Base-by-base conservation (phyloP, 2,888 invertebrate species). In the Campopleginae sp. region DNA sequence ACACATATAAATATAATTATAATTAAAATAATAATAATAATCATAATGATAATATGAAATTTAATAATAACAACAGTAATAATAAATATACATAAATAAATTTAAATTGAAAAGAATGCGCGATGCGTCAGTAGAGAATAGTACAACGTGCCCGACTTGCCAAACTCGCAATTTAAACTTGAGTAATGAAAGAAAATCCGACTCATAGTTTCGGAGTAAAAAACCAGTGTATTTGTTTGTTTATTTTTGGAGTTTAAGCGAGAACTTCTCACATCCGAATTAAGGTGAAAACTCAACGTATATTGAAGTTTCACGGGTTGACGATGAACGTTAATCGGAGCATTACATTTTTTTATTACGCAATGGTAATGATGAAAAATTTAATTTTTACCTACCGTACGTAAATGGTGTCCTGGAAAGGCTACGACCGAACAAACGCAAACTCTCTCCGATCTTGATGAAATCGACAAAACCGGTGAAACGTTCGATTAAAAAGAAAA, bases 181-280 rank as follows among this genome's bases (percentile, higher is more conserved):
- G 82, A 77, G 58, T 82, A 44, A 81, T 65, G 61, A 54, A 78
- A 71, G 38, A 61, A 74, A 68, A 33, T 42, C 23, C 19, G 51
- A 14, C 33, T 19, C 4, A 44, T 27, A 33, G 19, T 42, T 74
- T 48, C 54, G 80, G 14, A 3, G 10, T 38, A 19, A 48, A 38
- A 27, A 70, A 31, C 23, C 33, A 2, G 10, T 1, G 0, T 0
- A 38, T 46, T 27, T 44, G 31, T 65, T 80, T 80, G 42, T 70
- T 51, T 27, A 10, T 68, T 71, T 71, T 87, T 80, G 61, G 54
- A 66, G 31, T 79, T 88, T 82, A 88, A 87, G 88, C 88, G 89
- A 89, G 88, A 88, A 93, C 93, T 93, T 93, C 93, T 93, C 93
- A 92, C 89, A 93, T 91, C 92, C 93, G 93, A 93, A 93, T 93